These are phyloP conservation scores for Laterallus jamaicensis DNA, from an alignment of 2,113 vertebrate species.

Conservation along the genomic window DNA sequence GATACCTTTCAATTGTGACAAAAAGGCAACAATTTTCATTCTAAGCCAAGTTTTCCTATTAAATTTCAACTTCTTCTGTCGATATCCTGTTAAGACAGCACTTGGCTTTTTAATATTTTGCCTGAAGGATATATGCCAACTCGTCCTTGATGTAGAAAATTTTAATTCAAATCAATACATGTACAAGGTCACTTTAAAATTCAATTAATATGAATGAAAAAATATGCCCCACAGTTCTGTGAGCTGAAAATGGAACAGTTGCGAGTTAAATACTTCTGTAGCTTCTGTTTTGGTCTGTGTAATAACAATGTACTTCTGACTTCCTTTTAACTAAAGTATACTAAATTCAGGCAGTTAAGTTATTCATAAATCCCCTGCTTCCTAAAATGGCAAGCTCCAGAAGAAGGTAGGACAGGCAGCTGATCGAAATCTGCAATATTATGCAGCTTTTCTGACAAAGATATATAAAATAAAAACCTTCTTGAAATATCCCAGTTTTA, in stretches of 20 bases:
- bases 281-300: conserved; percentile 20
- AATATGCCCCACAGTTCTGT: conserved; percentile 69
- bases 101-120: conserved; percentile 74
- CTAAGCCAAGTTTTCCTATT: conserved; percentile 29
- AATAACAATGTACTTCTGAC: conserved; percentile 3
- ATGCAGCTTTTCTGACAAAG: conserved; percentile 53
- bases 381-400: conserved; percentile 50
- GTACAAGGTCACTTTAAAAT: conserved; percentile 85
- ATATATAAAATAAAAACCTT: conserved; percentile 43
- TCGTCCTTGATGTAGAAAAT: conserved; percentile 78
- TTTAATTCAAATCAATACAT: conserved; percentile 84
- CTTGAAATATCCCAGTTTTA: conserved; percentile 58
- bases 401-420: conserved; percentile 63
- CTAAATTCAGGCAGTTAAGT: conserved; percentile 37
- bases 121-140: conserved; percentile 72
- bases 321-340: conserved; percentile 27
- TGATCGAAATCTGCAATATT: conserved; percentile 55
- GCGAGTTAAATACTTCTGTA: conserved; percentile 57
- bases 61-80: conserved; percentile 47
- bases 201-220: conserved; percentile 85
- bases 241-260: conserved; percentile 68
- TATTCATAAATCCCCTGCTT: conserved; percentile 56
- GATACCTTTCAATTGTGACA: not conserved
- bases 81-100: conserved; percentile 68
- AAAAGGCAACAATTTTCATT: conserved; percentile 10